These are phyloP conservation scores for Malaclemys terrapin DNA, from an alignment of 2,113 vertebrate genomes.

Conservation along the genomic window DNA sequence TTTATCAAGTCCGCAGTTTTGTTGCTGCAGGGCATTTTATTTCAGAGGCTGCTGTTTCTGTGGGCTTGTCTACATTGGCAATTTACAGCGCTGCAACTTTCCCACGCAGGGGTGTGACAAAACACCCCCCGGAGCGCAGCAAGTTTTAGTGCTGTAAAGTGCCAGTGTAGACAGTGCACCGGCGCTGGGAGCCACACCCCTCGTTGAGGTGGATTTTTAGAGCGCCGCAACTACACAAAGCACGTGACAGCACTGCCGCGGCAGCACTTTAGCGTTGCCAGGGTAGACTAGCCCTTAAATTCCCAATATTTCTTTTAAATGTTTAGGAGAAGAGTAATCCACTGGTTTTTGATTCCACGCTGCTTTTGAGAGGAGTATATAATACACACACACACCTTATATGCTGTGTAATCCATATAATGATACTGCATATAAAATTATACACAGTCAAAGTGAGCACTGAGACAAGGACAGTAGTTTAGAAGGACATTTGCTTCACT, in stretches of 20 bases:
- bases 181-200: too few species aligned
- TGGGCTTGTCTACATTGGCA: too few species aligned
- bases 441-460: background rate
- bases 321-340: background rate
- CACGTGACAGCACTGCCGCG: too few species aligned
- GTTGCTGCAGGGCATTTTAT: background rate
- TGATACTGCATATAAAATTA: background rate
- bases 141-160: too few species aligned
- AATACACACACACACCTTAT: background rate
- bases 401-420: background rate
- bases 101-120: too few species aligned
- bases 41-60: background rate
- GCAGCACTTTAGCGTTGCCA: too few species aligned
- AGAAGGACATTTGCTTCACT: background rate
- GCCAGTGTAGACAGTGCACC: too few species aligned
- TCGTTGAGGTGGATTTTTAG: too few species aligned
- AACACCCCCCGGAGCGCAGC: too few species aligned
- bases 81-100: too few species aligned
- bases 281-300: background rate
- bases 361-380: background rate
- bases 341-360: background rate
- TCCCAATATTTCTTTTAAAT: background rate
- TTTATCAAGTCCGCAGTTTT: background rate
- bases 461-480: background rate
- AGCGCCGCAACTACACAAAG: too few species aligned